phyloP scores from a whole-genome alignment of 2,888 invertebrate species.

The Pollenia griseotomentosa region DNA sequence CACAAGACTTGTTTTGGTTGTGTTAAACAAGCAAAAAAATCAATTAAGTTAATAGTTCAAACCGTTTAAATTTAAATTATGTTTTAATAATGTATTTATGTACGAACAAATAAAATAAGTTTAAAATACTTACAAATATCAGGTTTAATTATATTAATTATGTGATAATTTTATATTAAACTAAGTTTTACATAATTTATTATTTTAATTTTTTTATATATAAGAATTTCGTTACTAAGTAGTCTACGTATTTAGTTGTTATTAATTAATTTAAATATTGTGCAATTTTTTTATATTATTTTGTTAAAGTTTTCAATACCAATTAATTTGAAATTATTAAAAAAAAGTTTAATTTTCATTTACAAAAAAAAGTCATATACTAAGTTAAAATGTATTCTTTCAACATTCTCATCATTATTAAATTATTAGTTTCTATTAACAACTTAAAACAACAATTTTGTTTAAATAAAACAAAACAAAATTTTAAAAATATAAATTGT shows the following conservation, averaged over 20 bases:
- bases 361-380: conserved; percentile 54
- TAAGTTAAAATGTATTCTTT: conserved; percentile 18
- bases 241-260: conserved; percentile 45
- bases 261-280: conserved; percentile 40
- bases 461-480: too few relatives aligned
- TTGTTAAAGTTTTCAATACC: not conserved
- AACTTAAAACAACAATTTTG: too few relatives aligned
- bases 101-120: not conserved
- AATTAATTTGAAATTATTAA: not conserved
- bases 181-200: conserved; percentile 37
- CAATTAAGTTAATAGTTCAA: conserved; percentile 47
- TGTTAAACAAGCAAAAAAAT: not conserved
- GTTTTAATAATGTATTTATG: too few relatives aligned
- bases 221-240: conserved; percentile 55
- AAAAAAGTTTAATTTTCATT: not conserved
- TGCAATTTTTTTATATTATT: conserved; percentile 11
- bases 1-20: conserved; percentile 46
- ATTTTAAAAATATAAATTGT: too few relatives aligned
- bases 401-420: not conserved
- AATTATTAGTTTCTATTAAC: too few relatives aligned
- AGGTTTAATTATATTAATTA: conserved; percentile 72
- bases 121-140: conserved; percentile 51
- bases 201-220: conserved; percentile 11
- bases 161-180: conserved; percentile 66
- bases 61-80: not conserved